Conservation (phyloP, 2,797 vertebrate genomes). For the Microchirus variegatus region DNA sequence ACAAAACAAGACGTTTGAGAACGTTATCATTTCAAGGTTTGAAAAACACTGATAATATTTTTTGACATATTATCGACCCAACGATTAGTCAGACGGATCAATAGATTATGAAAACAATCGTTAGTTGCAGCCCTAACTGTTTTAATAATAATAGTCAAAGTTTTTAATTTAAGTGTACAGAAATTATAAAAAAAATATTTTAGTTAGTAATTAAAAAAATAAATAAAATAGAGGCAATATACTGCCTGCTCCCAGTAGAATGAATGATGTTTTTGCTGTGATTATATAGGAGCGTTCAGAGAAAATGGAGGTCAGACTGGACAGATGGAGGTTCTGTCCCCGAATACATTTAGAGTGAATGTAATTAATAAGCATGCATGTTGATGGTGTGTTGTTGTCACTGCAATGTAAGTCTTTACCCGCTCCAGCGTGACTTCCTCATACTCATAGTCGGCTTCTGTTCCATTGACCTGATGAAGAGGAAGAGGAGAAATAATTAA, state of each 20-base stretch:
- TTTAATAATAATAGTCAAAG: too few species aligned
- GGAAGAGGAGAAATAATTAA: constrained; percentile 2
- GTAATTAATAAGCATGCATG: neutral
- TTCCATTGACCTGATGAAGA: constrained; percentile 90
- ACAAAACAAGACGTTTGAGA: too few species aligned
- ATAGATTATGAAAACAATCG: too few species aligned
- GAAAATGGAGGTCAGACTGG: constrained; percentile 9
- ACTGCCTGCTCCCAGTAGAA: neutral
- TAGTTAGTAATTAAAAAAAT: too few species aligned
- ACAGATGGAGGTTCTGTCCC: constrained; percentile 13
- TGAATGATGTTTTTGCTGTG: neutral
- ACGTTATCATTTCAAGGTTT: too few species aligned
- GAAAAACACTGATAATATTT: too few species aligned
- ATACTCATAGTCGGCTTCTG: constrained; percentile 97
- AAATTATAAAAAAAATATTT: too few species aligned
- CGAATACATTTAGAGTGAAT: constrained; percentile 3
- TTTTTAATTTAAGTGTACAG: too few species aligned
- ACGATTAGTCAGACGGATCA: too few species aligned
- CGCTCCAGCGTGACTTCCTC: constrained; percentile 98
- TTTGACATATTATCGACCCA: too few species aligned
- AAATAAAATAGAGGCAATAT: too few species aligned
- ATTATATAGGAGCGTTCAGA: neutral
- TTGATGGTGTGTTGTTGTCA: neutral
- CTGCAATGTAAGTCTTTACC: constrained; percentile 77
- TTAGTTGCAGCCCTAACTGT: too few species aligned